phyloP scores from a whole-genome alignment of 2,113 vertebrate species.

The Acanthisitta chloris region DNA sequence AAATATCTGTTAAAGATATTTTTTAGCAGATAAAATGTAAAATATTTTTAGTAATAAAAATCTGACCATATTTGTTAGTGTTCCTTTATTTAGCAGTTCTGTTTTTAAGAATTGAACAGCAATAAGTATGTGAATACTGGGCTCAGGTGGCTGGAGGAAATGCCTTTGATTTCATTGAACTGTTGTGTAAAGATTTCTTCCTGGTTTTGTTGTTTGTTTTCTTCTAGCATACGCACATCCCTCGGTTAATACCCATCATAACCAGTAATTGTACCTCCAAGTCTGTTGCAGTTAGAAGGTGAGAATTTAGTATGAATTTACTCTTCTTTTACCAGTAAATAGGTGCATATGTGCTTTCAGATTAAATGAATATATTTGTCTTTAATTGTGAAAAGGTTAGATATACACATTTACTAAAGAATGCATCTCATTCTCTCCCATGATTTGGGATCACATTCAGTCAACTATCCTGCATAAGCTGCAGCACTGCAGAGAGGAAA shows the following conservation, averaged over 20 bases:
- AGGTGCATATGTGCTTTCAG: neutral
- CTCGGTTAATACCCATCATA: slow-evolving; percentile 96
- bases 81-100: neutral
- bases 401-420: neutral
- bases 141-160: neutral
- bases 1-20: neutral
- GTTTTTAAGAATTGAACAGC: neutral
- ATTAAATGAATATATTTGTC: neutral
- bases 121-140: neutral
- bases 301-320: slow-evolving; percentile 34
- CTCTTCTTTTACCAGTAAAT: neutral
- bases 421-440: neutral
- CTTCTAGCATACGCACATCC: slow-evolving; percentile 91
- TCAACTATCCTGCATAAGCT: neutral
- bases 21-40: neutral
- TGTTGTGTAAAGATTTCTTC: neutral
- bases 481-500: neutral
- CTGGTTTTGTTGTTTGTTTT: neutral
- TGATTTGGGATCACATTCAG: neutral
- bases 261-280: slow-evolving; percentile 98
- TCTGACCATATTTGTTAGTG: neutral
- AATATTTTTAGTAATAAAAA: neutral
- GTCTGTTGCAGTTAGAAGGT: slow-evolving; percentile 96
- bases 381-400: neutral
- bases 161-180: neutral